Conservation (phyloP, 2,888 invertebrate species). For the Trachelus stipa region DNA sequence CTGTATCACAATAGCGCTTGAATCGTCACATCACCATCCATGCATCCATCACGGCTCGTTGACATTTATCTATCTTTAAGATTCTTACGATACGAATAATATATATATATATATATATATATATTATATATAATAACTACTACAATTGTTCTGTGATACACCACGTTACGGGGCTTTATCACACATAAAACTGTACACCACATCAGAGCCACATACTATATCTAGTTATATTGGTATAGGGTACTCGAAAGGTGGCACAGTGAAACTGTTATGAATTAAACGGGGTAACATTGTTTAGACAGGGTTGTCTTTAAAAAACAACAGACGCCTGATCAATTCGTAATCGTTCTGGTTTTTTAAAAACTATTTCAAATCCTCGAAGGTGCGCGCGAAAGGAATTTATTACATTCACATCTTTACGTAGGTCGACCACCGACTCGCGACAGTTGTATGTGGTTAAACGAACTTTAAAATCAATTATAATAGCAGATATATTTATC, state of each 20-base stretch:
- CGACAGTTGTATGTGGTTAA: not conserved
- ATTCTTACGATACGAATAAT: constrained; percentile 53
- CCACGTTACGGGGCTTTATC: constrained; percentile 67
- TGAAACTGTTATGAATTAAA: constrained; percentile 37
- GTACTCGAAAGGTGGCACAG: constrained; percentile 29
- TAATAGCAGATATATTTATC: not conserved
- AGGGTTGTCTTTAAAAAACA: not conserved
- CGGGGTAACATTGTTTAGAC: constrained; percentile 4
- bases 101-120: constrained; percentile 27
- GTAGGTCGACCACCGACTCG: not conserved
- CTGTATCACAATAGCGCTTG: constrained; percentile 61
- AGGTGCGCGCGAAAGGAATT: not conserved
- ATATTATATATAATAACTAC: constrained; percentile 53
- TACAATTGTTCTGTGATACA: constrained; percentile 67
- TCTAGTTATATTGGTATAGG: constrained; percentile 19
- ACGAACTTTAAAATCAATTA: not conserved
- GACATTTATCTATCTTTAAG: constrained; percentile 62
- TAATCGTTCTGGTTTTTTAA: not conserved
- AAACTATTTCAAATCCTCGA: not conserved
- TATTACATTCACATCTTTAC: not conserved
- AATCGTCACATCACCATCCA: constrained; percentile 58
- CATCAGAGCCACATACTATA: constrained; percentile 24
- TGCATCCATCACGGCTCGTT: constrained; percentile 63
- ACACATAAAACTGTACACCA: constrained; percentile 44
- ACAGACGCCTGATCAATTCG: not conserved